Conservation (phyloP, 37 sponge, comb jelly and placozoan species). For the Oscarella lobularis region DNA sequence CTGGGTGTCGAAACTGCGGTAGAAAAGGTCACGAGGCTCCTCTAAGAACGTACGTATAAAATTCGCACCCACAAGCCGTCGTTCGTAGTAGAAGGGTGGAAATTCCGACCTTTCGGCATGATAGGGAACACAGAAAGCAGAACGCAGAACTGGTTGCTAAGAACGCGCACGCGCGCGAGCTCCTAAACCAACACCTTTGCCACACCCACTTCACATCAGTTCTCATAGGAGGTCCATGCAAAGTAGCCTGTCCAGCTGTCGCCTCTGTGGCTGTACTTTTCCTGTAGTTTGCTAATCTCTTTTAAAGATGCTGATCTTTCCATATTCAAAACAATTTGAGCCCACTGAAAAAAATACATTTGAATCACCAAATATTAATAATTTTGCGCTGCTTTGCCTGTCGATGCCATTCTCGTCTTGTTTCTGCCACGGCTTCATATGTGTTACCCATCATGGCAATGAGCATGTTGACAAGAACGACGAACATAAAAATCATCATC, state of each 20-base stretch:
- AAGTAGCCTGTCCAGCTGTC: slow-evolving; percentile 1
- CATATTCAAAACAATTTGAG: not conserved
- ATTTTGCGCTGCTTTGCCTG: not conserved
- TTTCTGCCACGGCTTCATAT: not conserved
- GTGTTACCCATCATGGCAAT: slow-evolving; percentile 1
- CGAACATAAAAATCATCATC: not conserved
- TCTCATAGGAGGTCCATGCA: not conserved
- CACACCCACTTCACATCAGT: too few species aligned
- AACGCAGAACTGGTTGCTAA: too few species aligned
- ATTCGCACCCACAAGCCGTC: too few species aligned
- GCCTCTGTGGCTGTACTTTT: not conserved
- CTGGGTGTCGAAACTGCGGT: too few species aligned
- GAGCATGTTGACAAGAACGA: not conserved
- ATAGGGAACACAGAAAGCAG: too few species aligned
- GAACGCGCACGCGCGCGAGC: too few species aligned
- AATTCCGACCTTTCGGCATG: too few species aligned
- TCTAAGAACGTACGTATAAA: too few species aligned
- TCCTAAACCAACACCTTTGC: too few species aligned
- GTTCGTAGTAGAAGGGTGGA: too few species aligned
- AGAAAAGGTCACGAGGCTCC: too few species aligned
- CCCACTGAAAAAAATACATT: not conserved
- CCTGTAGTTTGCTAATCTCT: not conserved
- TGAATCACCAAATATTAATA: not conserved
- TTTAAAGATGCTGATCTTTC: not conserved
- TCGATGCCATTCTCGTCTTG: not conserved